These are phyloP conservation scores for Alces alces DNA, from an alignment of 2,113 vertebrate genomes.

Conservation along the genomic window DNA sequence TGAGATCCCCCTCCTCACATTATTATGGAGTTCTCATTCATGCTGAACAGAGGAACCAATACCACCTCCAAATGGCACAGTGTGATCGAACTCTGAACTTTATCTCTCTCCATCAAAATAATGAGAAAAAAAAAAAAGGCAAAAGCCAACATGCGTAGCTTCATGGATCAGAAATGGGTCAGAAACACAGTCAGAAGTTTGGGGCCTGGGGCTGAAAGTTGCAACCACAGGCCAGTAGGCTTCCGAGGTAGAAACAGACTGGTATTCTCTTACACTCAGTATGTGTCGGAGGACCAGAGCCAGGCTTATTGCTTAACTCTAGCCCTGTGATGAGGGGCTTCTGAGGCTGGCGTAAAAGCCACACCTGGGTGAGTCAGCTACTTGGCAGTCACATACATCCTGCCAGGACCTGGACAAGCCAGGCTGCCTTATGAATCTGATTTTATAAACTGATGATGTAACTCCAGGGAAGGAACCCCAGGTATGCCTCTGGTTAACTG, in stretches of 20 bases:
- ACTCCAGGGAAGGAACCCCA: not conserved
- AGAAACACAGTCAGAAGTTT: not conserved
- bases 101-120: not conserved
- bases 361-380: not conserved
- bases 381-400: not conserved
- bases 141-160: not conserved
- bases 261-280: no score
- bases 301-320: no score
- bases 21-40: not conserved
- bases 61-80: no score
- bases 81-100: not conserved
- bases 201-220: not conserved
- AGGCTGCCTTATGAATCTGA: not conserved
- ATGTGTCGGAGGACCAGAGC: fast-evolving
- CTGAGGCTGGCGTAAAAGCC: not conserved
- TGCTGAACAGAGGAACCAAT: not conserved
- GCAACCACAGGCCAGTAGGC: no score
- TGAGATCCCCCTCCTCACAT: no score
- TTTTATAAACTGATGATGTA: not conserved
- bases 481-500: fast-evolving
- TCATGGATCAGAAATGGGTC: not conserved
- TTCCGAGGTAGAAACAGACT: not conserved
- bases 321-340: not conserved
- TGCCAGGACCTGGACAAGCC: no score
- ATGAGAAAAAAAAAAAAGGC: not conserved